Evolutionary conservation across 2,888 invertebrate genomes (phyloP).

Genomic region (Melinopterus prodromus): DNA sequence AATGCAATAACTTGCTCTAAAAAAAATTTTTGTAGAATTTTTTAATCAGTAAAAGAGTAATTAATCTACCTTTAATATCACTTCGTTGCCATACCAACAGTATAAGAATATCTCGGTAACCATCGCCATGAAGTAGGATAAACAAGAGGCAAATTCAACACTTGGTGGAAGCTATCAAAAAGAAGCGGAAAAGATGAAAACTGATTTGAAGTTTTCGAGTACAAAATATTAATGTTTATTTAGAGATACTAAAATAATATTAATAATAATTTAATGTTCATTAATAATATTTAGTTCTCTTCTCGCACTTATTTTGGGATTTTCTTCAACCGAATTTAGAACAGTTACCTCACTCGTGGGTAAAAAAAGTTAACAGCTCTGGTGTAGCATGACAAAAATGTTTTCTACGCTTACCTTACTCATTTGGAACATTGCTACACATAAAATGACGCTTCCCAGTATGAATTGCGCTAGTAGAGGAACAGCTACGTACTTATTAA

Average conservation of each 20-base stretch:
- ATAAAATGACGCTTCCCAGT: constrained; percentile 54
- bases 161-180: constrained; percentile 8
- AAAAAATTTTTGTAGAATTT: constrained; percentile 27
- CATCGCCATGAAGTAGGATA: constrained; percentile 62
- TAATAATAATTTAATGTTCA: background rate
- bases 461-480: constrained; percentile 54
- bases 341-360: no score
- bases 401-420: constrained; percentile 48
- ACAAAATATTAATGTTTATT: no score
- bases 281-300: no score
- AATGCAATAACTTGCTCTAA: constrained; percentile 61
- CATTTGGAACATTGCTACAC: constrained; percentile 57
- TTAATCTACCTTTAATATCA: constrained; percentile 62
- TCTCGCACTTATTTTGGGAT: no score
- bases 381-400: no score
- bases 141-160: constrained; percentile 59
- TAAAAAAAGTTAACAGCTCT: no score
- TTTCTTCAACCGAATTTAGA: no score
- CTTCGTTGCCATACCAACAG: constrained; percentile 68
- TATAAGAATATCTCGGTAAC: constrained; percentile 64
- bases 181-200: constrained; percentile 11
- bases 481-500: constrained; percentile 49
- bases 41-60: constrained; percentile 9
- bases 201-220: no score
- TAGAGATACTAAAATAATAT: no score